Evolutionary conservation across 1,140 invertebrate species (phyloP), one percentile per base, ranked within the genome.

Genomic region (Drosophila obscura): DNA sequence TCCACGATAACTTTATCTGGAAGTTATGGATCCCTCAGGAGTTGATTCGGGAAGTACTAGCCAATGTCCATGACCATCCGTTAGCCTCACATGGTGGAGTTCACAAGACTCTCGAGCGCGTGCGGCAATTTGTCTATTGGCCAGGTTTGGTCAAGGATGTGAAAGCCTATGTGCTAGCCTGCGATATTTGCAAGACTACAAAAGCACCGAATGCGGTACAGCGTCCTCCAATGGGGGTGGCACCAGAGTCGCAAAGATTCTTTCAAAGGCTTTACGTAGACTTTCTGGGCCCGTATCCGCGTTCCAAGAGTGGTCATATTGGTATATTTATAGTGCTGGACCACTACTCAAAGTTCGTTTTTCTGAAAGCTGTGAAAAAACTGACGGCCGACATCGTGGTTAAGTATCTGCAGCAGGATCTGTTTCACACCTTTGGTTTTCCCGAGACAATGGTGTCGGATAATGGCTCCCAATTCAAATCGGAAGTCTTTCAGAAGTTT

Each of bases 181-280:
- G 73, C 31, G 24, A 56, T 0, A 43, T 26, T 0, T 72, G 66
- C 7, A 76, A 76, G 19, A 6, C 4, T 0, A 51, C 49, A 0
- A 61, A 71, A 9, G 24, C 51, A 1, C 59, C 19, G 19, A 19
- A 19, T 19, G 1, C 19, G 19, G 1, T 19, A 1, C 19, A 19
- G 19, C 19, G 1, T 5, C 24, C 5, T 5, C 5, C 0, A 5
- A 26, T 4, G 24, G 24, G 24, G 5, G 24, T 5, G 24, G 24
- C 24, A 26, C 24, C 24, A 0, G 24, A 26, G 24, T 26, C 24
- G 24, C 60, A 7, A 72, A 76, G 26, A 11, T 52, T 56, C 13
- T 67, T 74, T 24, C 75, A 77, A 28, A 56, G 43, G 15, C 9
- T 73, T 2, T 77, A 26, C 5, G 1, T 63, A 61, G 15, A 44